Evolutionary conservation across 2,888 invertebrate genomes (phyloP), one percentile per base, ranked within the genome.

Genomic region (Antitype chi): DNA sequence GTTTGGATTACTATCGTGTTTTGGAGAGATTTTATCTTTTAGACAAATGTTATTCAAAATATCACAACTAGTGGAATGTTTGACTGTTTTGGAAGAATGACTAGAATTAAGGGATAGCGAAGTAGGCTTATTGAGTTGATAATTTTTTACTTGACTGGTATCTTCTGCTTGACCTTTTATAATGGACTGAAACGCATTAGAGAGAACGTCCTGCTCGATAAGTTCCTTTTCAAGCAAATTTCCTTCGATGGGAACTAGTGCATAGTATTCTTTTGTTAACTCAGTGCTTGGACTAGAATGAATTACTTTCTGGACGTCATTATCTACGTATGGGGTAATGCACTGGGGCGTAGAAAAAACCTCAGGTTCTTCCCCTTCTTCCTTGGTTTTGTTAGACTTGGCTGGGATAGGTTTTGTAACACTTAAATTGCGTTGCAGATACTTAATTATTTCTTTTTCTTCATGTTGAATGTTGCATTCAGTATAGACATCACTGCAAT

Each of bases 191-290:
- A 97, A 97, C 68, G 97, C 97, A 89, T 94, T 93, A 62, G 96
- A 96, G 59, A 97, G 92, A 64, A 93, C 95, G 89, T 97, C 97
- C 90, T 97, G 97, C 90, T 97, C 97, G 49, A 92, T 94, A 28
- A 97, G 93, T 90, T 97, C 97, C 88, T 95, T 95, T 68, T 97
- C 97, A 85, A 97, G 89, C 81, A 95, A 91, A 79, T 93, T 93
- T 53, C 91, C 91, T 70, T 96, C 95, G 81, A 95, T 93, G 47
- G 95, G 94, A 59, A 95, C 94, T 84, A 95, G 87, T 64, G 94
- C 94, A 89, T 96, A 95, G 82, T 95, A 96, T 87, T 96, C 95
- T 88, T 93, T 95, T 63, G 92, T 95, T 75, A 96, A 84, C 84
- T 95, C 95, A 59, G 94, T 95, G 80, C 94, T 95, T 52, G 95